Evolutionary conservation across 2,113 vertebrate species (phyloP).

Genomic region (Sterna hirundo): DNA sequence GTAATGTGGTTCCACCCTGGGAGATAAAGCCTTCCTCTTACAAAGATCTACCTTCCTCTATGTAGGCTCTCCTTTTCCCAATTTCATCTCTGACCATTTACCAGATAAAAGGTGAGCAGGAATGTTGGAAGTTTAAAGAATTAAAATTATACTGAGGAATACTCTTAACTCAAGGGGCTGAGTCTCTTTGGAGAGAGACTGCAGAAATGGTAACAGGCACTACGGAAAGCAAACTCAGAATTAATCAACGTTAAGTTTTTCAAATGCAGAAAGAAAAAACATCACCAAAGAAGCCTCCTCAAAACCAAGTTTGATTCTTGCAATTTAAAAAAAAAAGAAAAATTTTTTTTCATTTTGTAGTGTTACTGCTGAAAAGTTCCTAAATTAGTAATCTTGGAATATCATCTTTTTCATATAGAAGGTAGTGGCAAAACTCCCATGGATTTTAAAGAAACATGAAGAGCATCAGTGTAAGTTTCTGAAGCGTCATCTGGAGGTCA

Average conservation of each 20-base stretch:
- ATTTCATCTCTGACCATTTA: not conserved
- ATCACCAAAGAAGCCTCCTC: not conserved
- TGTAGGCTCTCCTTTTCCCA: not conserved
- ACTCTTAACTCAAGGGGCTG: not conserved
- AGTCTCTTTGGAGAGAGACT: not conserved
- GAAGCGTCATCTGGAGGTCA: slow-evolving; percentile 5
- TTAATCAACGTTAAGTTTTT: not conserved
- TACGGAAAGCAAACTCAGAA: not conserved
- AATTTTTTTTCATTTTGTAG: not conserved
- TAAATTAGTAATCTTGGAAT: not conserved
- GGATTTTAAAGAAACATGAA: not conserved
- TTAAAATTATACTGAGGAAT: not conserved
- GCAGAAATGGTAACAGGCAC: not conserved
- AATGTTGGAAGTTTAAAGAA: not conserved
- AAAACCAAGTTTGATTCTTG: not conserved
- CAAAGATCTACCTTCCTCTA: not conserved
- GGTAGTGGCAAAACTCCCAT: not conserved
- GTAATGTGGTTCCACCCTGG: not conserved
- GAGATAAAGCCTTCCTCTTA: not conserved
- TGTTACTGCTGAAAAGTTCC: not conserved
- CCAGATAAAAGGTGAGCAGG: not conserved
- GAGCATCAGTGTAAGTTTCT: not conserved
- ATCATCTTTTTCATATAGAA: not conserved
- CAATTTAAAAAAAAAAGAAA: not conserved
- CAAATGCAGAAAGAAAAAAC: not conserved